A percentile compares a stretch with the other conserved stretches of the same genome.
Conservation (phyloP, 2,888 invertebrate species). For the Rutpela maculata region DNA sequence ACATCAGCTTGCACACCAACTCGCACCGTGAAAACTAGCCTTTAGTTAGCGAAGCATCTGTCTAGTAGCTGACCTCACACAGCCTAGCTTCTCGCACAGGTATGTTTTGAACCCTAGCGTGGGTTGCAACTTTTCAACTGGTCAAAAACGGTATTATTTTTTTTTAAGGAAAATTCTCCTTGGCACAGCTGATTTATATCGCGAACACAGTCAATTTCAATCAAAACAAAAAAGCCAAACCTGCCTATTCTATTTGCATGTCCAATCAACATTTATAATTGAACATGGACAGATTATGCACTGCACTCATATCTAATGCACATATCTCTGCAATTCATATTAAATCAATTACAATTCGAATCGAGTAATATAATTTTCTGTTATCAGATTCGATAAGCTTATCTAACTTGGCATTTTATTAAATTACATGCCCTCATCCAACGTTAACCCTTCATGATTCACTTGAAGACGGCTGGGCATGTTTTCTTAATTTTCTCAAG, state of each 20-base stretch:
- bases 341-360: constrained; percentile 45
- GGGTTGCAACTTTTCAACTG: no score
- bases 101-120: no score
- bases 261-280: constrained; percentile 24
- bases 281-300: constrained; percentile 32
- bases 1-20: no score
- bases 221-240: no score
- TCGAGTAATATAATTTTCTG: constrained; percentile 51
- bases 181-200: no score
- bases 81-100: no score
- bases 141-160: no score
- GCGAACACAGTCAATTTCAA: no score
- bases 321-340: constrained; percentile 46
- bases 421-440: constrained; percentile 61
- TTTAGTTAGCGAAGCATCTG: no score
- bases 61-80: no score
- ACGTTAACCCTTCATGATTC: constrained; percentile 62
- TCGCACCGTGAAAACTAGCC: no score
- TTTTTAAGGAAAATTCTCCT: no score
- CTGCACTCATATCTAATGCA: constrained; percentile 55
- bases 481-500: constrained; percentile 58
- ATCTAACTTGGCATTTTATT: constrained; percentile 58
- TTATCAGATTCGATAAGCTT: constrained; percentile 55
- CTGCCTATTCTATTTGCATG: neutral
- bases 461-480: constrained; percentile 49